phyloP scores from a whole-genome alignment of 2,113 vertebrate genomes.

The Heliornis fulica region DNA sequence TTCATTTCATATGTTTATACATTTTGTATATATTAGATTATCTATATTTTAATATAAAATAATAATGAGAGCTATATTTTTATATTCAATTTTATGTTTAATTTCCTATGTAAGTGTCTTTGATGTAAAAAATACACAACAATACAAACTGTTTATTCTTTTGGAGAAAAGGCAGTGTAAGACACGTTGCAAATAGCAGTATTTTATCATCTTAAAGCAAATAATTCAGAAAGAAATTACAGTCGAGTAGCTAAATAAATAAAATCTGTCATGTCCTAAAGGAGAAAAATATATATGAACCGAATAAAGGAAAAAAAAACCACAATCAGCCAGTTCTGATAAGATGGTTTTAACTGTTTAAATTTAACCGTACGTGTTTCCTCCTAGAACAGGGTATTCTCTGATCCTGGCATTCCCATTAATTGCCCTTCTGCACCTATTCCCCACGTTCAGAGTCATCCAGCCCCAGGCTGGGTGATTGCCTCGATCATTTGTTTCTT shows the following conservation, averaged over 20 bases:
- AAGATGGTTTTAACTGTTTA: not conserved
- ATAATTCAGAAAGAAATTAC: not conserved
- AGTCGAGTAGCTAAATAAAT: not conserved
- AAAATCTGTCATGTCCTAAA: not conserved
- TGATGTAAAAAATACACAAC: not conserved
- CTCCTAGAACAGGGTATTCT: not conserved
- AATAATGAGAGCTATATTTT: not conserved
- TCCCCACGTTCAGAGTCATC: not conserved
- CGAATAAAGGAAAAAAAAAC: not conserved
- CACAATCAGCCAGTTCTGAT: not conserved
- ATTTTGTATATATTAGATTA: not conserved
- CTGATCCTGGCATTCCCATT: not conserved
- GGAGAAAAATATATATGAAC: not conserved
- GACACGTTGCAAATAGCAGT: not conserved
- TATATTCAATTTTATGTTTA: not conserved
- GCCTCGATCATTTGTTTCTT: fast-evolving
- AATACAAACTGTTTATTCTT: not conserved
- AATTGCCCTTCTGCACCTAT: not conserved
- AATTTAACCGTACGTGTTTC: not conserved
- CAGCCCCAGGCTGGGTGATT: not conserved
- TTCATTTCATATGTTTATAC: not conserved
- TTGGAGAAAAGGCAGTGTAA: not conserved
- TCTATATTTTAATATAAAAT: not conserved
- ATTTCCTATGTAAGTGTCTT: not conserved
- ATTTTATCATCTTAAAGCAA: not conserved